Evolutionary conservation across 2,797 vertebrate genomes (phyloP), one percentile per base, ranked within the genome.

Genomic region (Acomys russatus): DNA sequence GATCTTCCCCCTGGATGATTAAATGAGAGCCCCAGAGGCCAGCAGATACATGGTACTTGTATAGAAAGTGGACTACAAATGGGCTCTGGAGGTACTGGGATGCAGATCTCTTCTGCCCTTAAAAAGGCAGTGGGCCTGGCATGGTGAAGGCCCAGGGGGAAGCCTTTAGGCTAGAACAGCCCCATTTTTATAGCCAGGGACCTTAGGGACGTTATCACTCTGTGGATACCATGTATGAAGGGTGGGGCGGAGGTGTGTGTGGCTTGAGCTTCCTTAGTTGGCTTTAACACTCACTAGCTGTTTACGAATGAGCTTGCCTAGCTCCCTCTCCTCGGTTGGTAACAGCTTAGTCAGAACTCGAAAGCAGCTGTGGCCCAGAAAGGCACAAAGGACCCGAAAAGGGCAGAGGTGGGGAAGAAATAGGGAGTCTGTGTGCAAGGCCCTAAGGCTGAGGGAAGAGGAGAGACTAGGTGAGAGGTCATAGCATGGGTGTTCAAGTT

Each of bases 241-340:
- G 25, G 15, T 0, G 0, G 28, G 44, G 38, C 35, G 18, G 8
- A 5, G 15, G n/a, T n/a, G n/a, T n/a, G n/a, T n/a, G n/a, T n/a
- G 12, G 35, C 35, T 28, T 83, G 80, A 64, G 38, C 17, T 9
- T 44, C 25, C 25, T 63, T 44, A 64, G 23, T 23, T 63, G 80
- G 35, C 35, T 64, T 64, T 83, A 64, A 9, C 15, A 78, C 22
- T 15, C 8, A 78, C 22, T 15, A 17, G 80, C 80, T 20, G 18
- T 63, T 49, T 30, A 66, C 18, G 30, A 63, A 11, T 22, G 25
- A 49, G 25, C 61, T 49, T 20, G 1, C 38, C 28, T 63, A 15
- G 82, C 44, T 44, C 25, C 25, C 28, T 66, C 38, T 33, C 82
- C 9, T 63, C 25, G 12, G 30, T 33, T 66, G 25, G 9, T 49